Evolutionary conservation across 2,113 vertebrate genomes (phyloP), one percentile per base, ranked within the genome.

Genomic region (Brachirus orientalis): DNA sequence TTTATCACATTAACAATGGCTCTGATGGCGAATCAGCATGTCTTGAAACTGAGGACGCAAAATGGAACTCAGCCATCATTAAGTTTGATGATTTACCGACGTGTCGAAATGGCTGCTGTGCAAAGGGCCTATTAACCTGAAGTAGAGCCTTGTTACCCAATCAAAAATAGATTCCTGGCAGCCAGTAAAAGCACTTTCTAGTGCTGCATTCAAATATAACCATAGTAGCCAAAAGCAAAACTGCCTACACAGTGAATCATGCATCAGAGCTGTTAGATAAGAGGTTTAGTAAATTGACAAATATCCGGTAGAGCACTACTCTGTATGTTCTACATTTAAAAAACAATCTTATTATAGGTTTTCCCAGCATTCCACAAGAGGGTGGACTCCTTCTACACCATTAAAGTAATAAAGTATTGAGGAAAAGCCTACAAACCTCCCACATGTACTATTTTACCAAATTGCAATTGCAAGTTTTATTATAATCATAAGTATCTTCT

Each of bases 311-410:
- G 19, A 37, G 17, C 8, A 19, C 28, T 72, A 59, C 35, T 19
- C 13, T 50, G 11, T 36, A 17, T 51, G 28, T 4, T 4, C 28
- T 28, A 28, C 28, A 18, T 33, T 37, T 50, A 28, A 36, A 43
- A 17, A 17, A 65, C 52, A 11, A 28, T 28, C 22, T 28, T 22
- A 37, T 28, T 10, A 16, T 43, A 16, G 55, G 48, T 46, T 67
- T 74, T 62, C 17, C 19, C 18, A 41, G 35, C 38, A 64, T 18
- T 75, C 84, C 88, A 87, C 81, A 81, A 87, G 86, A 82, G 86
- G 88, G 86, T 77, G 43, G 53, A 57, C 72, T 84, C 67, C 62
- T 61, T 84, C 75, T 62, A 37, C 73, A 64, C 63, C 68, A 72
- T 79, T 82, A 78, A 56, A 65, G 58, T 56, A 51, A 7, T 9